These are phyloP conservation scores for Macrosoma leucophasiata DNA, from an alignment of 2,888 invertebrate species.

Conservation along the genomic window DNA sequence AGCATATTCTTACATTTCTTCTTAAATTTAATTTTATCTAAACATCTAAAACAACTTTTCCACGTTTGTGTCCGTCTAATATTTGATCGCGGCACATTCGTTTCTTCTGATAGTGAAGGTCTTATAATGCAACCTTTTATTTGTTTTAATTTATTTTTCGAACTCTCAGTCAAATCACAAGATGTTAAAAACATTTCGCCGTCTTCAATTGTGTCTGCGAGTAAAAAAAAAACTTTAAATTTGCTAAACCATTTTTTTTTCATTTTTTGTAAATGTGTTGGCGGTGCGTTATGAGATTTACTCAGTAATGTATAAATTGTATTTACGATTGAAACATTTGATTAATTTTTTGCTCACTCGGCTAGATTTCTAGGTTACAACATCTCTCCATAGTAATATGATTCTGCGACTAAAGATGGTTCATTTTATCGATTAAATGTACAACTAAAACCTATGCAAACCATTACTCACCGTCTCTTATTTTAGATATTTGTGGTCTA, in stretches of 20 bases:
- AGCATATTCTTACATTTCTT: conserved; percentile 37
- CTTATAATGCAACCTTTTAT: conserved; percentile 47
- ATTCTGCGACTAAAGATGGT: no score
- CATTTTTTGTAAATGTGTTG: conserved; percentile 19
- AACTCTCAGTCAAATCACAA: conserved; percentile 45
- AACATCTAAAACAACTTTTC: no score
- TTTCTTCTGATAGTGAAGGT: conserved; percentile 32
- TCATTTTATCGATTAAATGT: no score
- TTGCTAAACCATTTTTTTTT: neutral
- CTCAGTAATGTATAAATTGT: no score
- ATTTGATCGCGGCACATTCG: no score
- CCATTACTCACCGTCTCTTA: conserved; percentile 43
- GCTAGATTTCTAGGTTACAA: no score
- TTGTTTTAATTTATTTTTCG: conserved; percentile 32
- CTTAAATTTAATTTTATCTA: no score
- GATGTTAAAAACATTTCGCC: conserved; percentile 50
- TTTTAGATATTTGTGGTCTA: conserved; percentile 45
- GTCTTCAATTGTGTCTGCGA: conserved; percentile 39
- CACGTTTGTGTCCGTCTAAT: no score
- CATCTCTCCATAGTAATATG: no score
- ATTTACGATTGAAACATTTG: no score
- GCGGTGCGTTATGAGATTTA: conserved; percentile 51
- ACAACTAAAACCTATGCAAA: neutral
- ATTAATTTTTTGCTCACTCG: no score
- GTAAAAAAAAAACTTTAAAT: conserved; percentile 14